A percentile compares a stretch with the other conserved stretches of the same genome.
Evolutionary conservation across 2,113 vertebrate genomes (phyloP).

Genomic region (Alexandromys fortis): DNA sequence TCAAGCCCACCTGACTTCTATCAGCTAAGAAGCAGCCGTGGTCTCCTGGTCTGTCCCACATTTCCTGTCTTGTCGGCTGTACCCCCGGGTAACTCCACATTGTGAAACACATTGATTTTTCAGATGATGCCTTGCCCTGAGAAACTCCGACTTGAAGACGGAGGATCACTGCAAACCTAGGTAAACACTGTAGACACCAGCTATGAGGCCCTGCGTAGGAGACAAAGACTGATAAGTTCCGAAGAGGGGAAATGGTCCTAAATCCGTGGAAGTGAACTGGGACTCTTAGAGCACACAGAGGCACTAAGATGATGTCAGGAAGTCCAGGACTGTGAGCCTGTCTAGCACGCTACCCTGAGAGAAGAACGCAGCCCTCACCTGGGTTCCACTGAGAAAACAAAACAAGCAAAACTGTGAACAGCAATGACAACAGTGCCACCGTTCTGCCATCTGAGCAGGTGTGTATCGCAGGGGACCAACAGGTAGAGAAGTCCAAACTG

Average conservation of each 20-base stretch:
- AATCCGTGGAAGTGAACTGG: too few relatives aligned
- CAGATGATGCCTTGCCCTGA: not conserved
- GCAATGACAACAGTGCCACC: too few relatives aligned
- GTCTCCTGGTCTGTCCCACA: not conserved
- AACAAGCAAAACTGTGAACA: not conserved
- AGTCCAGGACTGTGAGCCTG: not conserved
- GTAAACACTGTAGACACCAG: not conserved
- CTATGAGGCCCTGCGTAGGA: not conserved
- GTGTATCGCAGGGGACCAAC: not conserved
- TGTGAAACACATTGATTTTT: not conserved
- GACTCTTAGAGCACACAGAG: not conserved
- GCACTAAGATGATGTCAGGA: not conserved
- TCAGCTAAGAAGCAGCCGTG: not conserved
- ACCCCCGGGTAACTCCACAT: too few relatives aligned
- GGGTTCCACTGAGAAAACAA: not conserved
- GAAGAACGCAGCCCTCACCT: not conserved
- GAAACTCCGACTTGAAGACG: not conserved
- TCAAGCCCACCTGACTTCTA: not conserved
- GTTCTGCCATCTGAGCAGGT: not conserved
- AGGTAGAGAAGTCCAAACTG: not conserved
- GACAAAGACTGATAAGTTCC: not conserved
- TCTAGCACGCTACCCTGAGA: not conserved
- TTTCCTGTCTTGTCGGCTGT: not conserved
- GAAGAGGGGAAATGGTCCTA: not conserved
- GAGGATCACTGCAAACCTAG: not conserved